Evolutionary conservation across 2,888 invertebrate genomes (phyloP).

Genomic region (Muscina levida): DNA sequence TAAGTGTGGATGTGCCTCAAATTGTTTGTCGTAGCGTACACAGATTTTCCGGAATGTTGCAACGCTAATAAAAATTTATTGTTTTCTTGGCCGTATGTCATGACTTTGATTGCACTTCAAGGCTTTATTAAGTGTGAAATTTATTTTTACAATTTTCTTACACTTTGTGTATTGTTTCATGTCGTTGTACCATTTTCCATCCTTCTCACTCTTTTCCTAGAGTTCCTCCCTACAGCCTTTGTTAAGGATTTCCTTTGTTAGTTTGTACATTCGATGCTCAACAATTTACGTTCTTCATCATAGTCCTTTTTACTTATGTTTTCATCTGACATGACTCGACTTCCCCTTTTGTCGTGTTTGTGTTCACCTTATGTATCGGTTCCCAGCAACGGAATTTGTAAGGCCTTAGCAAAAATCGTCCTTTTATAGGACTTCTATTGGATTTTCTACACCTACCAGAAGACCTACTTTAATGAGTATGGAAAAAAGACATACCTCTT

Average conservation of each 20-base stretch:
- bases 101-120: slow-evolving; percentile 66
- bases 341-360: no score
- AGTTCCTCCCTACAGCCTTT: slow-evolving; percentile 30
- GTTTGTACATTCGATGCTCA: slow-evolving; percentile 36
- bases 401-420: no score
- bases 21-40: background rate
- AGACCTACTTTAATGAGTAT: no score
- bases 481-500: no score
- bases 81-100: slow-evolving; percentile 60
- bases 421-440: no score
- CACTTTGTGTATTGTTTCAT: background rate
- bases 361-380: no score
- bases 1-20: background rate
- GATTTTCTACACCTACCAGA: no score
- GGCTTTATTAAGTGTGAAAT: slow-evolving; percentile 66
- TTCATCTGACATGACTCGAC: no score
- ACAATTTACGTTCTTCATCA: slow-evolving; percentile 45
- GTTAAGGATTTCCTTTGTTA: slow-evolving; percentile 52
- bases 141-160: slow-evolving; percentile 50
- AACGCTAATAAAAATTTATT: slow-evolving; percentile 61
- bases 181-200: no score
- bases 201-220: no score
- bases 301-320: no score
- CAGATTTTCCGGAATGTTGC: slow-evolving; percentile 31
- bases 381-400: no score